Evolutionary conservation across 2,797 vertebrate genomes (phyloP), one percentile per base, ranked within the genome.

Genomic region (Platalea minor): DNA sequence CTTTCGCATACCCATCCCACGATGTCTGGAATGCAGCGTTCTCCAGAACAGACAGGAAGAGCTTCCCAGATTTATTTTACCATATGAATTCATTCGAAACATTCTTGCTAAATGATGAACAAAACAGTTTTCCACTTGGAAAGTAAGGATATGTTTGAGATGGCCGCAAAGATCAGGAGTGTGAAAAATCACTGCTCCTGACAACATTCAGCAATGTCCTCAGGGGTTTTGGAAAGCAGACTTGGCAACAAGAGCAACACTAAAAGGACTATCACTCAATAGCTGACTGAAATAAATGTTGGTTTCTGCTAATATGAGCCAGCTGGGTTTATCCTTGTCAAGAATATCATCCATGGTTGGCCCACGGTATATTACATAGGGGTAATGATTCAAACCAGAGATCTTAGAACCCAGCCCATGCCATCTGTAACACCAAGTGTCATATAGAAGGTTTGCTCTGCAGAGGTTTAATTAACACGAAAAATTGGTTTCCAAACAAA

Each of bases 251-350:
- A 67, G 53, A 95, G 53, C 93, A 85, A 26, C 29, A 29, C 3
- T 74, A 72, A 80, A 85, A 77, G 73, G 64, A 88, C 80, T 33
- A 85, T 93, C 91, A 69, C 75, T 95, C 94, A 83, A 54, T 31
- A 88, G 75, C 72, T 83, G 92, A 77, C 84, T 80, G 72, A 95
- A 94, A 94, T 88, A 87, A 92, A 85, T 51, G 78, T 31, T 83
- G 41, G 31, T 64, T 95, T 91, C 84, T 94, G 68, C 50, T 92
- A 25, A 78, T 23, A 12, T 17, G 64, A 95, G 81, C 84, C 91
- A 91, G 78, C 83, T 91, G 94, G 84, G 86, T 94, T 95, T 95
- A 78, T 91, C 86, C 81, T 89, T 94, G 91, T 96, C 94, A 89
- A 29, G 90, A 93, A 48, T 29, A 82, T 65, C 90, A 88, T 25